Evolutionary conservation across 2,888 invertebrate genomes (phyloP).

Genomic region (Himalopsyche anomala): DNA sequence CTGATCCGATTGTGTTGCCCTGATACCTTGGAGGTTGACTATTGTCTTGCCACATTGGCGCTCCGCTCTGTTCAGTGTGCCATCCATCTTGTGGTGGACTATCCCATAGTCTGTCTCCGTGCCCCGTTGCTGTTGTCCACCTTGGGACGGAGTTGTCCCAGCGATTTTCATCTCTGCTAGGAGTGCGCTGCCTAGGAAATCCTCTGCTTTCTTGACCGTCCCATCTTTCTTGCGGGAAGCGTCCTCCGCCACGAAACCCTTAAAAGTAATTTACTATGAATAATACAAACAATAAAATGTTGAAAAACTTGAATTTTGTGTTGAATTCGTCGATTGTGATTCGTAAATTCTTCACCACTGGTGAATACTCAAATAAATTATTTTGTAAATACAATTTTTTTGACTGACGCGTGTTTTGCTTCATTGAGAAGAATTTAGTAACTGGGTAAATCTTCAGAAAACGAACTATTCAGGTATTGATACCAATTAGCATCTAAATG

Average conservation of each 20-base stretch:
- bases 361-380: too few relatives aligned
- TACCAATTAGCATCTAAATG: too few relatives aligned
- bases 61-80: background rate
- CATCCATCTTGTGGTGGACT: background rate
- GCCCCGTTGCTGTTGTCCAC: background rate
- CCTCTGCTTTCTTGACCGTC: conserved; percentile 18
- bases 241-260: background rate
- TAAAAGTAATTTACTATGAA: background rate
- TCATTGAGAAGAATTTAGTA: too few relatives aligned
- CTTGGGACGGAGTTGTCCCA: background rate
- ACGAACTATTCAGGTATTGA: too few relatives aligned
- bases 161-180: background rate
- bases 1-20: background rate
- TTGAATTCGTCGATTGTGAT: too few relatives aligned
- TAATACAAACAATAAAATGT: too few relatives aligned
- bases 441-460: too few relatives aligned
- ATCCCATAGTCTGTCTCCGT: background rate
- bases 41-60: conserved; percentile 11
- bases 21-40: background rate
- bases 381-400: too few relatives aligned
- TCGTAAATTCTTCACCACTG: too few relatives aligned
- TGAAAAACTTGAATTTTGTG: too few relatives aligned
- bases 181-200: background rate
- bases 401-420: too few relatives aligned
- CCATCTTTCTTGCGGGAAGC: background rate